Base-by-base conservation (phyloP, 1,140 invertebrate species). In the Cyphomyrmex costatus region DNA sequence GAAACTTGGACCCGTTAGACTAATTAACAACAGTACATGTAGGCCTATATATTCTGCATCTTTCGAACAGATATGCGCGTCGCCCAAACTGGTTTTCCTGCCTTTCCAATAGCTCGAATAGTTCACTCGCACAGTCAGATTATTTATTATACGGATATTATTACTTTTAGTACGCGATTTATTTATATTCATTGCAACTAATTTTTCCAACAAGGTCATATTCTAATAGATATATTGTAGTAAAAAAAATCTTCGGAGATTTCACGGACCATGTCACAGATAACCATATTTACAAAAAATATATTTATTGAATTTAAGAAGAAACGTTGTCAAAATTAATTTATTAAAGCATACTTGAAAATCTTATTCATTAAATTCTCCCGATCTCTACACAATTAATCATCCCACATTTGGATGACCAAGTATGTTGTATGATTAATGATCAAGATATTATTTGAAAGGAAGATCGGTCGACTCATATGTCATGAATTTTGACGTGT, bases 381-480 rank as follows among this genome's bases (percentile, higher is more conserved):
- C 6, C 16, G 0, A 24, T 4, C 4, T 24, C 14, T 4, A 42
- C 14, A 27, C 21, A 14, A 46, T 78, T 61, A n/a, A 78, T 16
- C 4, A 65, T 77, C 7, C 1, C 5, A 10, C n/a, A n/a, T 60
- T 60, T 21, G 24, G 12, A n/a, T n/a, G n/a, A 10, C 2, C 8
- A 63, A 61, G 14, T 61, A 14, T 12, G 21, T 10, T 21, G 10
- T 42, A 49, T 14, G 88, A 14, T 92, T 88, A 80, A 92, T 88
- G 5, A 88, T 92, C 14, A 83, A 14, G 19, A 19, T 12, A 8
- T 30, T 89, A 90, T 82, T 24, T 90, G 30, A 90, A 88, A 3
- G 82, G 7, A 10, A 42, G 60, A 90, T 78, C 19, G 77, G 86
- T 12, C 80, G 82, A 49, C 92, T 61, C 27, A 10, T 30, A 61